Evolutionary conservation across 2,797 vertebrate genomes (phyloP).

Genomic region (Alfaro cultratus): DNA sequence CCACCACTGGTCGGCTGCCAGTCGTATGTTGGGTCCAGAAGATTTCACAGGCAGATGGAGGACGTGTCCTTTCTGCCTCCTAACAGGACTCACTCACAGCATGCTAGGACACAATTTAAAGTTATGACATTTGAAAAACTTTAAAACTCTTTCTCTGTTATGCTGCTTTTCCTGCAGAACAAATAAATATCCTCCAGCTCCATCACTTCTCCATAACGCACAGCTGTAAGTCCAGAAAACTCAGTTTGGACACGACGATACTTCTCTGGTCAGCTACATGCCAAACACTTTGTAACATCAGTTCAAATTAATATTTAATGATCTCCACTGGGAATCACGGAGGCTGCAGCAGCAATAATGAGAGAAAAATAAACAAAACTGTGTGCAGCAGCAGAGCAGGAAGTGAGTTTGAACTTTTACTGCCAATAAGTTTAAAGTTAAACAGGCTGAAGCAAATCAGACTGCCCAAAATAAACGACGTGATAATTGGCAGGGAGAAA

Average conservation of each 20-base stretch:
- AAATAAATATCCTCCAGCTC: conserved; percentile 74
- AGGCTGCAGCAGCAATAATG: conserved; percentile 26
- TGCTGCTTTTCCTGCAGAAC: conserved; percentile 57
- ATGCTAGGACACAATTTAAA: conserved; percentile 36
- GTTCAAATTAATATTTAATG: conserved; percentile 42
- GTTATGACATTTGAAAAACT: conserved; percentile 36
- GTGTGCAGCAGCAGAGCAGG: neutral
- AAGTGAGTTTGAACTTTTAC: conserved; percentile 15
- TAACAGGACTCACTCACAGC: conserved; percentile 40
- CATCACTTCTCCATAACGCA: conserved; percentile 60
- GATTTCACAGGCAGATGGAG: conserved; percentile 55
- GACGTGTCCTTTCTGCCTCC: conserved; percentile 58
- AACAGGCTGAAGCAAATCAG: conserved; percentile 24
- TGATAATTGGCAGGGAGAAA: conserved; percentile 32
- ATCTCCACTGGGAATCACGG: conserved; percentile 27
- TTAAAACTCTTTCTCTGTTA: conserved; percentile 51
- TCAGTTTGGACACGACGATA: conserved; percentile 41
- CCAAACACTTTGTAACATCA: conserved; percentile 53
- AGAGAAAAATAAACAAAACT: conserved; percentile 18
- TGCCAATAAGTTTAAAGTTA: conserved; percentile 8
- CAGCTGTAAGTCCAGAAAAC: conserved; percentile 39
- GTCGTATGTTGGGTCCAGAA: conserved; percentile 31
- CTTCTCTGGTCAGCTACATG: conserved; percentile 30
- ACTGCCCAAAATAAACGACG: conserved; percentile 23
- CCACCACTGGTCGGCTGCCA: conserved; percentile 38